phyloP scores from a whole-genome alignment of 2,113 vertebrate species.

The Collichthys lucidus region DNA sequence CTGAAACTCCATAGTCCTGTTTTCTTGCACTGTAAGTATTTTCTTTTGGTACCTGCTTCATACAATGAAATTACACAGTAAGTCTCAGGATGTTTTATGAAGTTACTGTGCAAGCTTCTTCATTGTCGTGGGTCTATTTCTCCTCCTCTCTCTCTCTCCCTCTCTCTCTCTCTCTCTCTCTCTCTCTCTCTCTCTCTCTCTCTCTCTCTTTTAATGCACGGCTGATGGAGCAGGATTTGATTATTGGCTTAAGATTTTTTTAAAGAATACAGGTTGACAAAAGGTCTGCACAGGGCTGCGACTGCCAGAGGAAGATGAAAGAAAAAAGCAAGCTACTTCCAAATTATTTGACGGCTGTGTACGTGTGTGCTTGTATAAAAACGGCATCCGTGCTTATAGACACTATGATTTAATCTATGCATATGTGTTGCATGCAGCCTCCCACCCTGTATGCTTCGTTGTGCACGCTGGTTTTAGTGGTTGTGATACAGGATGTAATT shows the following conservation, averaged over 20 bases:
- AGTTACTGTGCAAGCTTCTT: not conserved
- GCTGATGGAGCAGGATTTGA: slow-evolving; percentile 20
- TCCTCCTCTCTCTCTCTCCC: not conserved
- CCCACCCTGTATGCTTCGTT: not conserved
- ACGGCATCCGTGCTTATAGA: not conserved
- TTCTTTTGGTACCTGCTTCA: not conserved
- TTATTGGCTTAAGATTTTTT: slow-evolving; percentile 25
- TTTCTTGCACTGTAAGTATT: not conserved
- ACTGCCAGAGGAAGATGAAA: not conserved
- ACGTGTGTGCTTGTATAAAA: not conserved
- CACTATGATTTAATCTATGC: no score
- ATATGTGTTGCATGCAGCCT: not conserved
- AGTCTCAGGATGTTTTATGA: not conserved
- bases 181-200: not conserved
- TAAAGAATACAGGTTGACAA: slow-evolving; percentile 7
- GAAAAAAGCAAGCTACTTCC: not conserved
- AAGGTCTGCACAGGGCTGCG: slow-evolving; percentile 2
- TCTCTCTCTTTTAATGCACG: not conserved
- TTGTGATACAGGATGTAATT: not conserved
- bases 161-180: not conserved
- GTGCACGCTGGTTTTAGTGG: not conserved
- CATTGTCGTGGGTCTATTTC: not conserved
- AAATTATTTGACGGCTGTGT: not conserved
- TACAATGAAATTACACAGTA: not conserved
- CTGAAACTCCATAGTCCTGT: not conserved